Evolutionary conservation across 2,113 vertebrate genomes (phyloP).

Genomic region (Phaetusa simplex): DNA sequence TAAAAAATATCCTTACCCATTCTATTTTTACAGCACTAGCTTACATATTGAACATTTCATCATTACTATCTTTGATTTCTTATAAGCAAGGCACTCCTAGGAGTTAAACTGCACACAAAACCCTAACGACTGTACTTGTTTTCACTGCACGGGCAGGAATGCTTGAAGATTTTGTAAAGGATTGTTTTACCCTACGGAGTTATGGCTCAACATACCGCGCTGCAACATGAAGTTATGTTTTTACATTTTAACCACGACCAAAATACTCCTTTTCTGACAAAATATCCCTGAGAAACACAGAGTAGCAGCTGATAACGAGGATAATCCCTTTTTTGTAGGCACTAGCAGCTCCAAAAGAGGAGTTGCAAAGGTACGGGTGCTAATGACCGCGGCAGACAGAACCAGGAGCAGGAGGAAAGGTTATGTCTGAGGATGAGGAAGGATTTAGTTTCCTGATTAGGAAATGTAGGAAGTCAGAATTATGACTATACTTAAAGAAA

Average conservation of each 20-base stretch:
- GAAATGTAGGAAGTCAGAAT: neutral
- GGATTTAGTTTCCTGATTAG: neutral
- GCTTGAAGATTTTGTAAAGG: neutral
- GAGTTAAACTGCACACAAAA: neutral
- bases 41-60: neutral
- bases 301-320: neutral
- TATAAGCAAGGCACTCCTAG: neutral
- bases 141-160: neutral
- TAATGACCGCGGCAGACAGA: neutral
- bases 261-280: neutral
- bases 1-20: neutral
- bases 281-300: neutral
- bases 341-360: neutral
- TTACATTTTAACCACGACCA: neutral
- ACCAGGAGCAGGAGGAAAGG: accelerated
- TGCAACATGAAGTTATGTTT: neutral
- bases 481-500: neutral
- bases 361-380: neutral
- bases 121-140: neutral
- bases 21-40: neutral
- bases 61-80: neutral
- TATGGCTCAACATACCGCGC: neutral
- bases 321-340: neutral
- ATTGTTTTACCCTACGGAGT: neutral
- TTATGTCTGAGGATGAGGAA: neutral